Evolutionary conservation across 2,888 invertebrate genomes (phyloP), one percentile per base, ranked within the genome.

Genomic region (Dusona sp.): DNA sequence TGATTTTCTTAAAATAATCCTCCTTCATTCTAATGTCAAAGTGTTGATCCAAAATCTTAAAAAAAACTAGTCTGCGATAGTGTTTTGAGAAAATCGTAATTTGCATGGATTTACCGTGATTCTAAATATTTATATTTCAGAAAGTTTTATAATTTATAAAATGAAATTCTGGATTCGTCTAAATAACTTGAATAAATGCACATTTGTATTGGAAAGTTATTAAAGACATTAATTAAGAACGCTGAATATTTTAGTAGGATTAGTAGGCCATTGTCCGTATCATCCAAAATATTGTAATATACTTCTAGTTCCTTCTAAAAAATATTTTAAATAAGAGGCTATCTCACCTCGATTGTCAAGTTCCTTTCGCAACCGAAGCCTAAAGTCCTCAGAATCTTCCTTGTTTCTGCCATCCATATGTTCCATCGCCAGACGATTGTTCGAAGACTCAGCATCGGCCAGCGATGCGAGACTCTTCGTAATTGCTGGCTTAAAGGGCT

Each of bases 291-390:
- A 42, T 42, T 42, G 42, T 42, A 42, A 42, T 42, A 33, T 4
- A 33, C 11, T 11, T 42, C 11, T 42, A 42, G 42, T 11, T 42
- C 42, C 7, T 11, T 42, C 11, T 11, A 42, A 42, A 13, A 42
- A 42, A 13, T 42, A 13, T 42, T 42, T 42, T 11, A 42, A 9
- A 2, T 11, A 42, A 42, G 42, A 11, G 13, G 29, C 7, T 29
- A 19, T 2, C 16, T 72, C n/a, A 94, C 98, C 98, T 92, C 98
- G 96, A 93, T 97, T 97, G 89, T 98, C 97, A 83, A 98, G 95
- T 94, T 98, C 98, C 93, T 98, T 97, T 91, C 97, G 95, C 90
- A 98, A 95, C 92, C 97, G 95, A 93, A 96, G 96, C 95, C 97
- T 96, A 94, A 98, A 97, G 94, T 97, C 97, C 93, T 97, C 97